A percentile compares a stretch with the other conserved stretches of the same genome.
Evolutionary conservation across 2,888 invertebrate species (phyloP).

Genomic region (Gandaritis pyraliata): DNA sequence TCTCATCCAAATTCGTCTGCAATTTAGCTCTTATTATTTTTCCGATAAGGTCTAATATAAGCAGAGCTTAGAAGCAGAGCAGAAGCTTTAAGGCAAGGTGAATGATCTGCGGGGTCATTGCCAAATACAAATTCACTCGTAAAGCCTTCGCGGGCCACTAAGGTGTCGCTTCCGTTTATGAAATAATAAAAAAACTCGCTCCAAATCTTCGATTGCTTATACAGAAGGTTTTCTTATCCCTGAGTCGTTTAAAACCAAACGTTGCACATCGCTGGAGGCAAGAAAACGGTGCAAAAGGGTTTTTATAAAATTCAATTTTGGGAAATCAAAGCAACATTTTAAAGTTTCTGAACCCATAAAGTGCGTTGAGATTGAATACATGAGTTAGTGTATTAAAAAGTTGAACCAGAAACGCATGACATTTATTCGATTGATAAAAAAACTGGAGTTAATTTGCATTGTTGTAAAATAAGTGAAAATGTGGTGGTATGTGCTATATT

Average conservation of each 20-base stretch:
- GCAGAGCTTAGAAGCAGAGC: slow-evolving; percentile 29
- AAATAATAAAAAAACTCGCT: slow-evolving; percentile 39
- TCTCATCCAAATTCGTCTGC: not conserved
- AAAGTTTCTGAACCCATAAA: slow-evolving; percentile 63
- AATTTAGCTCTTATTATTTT: slow-evolving; percentile 31
- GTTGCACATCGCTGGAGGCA: slow-evolving; percentile 11
- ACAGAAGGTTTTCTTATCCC: slow-evolving; percentile 22
- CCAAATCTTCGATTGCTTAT: slow-evolving; percentile 44
- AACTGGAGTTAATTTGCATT: not conserved
- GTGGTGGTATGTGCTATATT: slow-evolving; percentile 57
- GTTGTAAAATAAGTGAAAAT: slow-evolving; percentile 40
- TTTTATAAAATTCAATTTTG: slow-evolving; percentile 24
- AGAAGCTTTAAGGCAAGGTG: slow-evolving; percentile 53
- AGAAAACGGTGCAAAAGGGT: not conserved
- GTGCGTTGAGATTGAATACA: slow-evolving; percentile 66
- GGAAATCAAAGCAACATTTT: slow-evolving; percentile 63
- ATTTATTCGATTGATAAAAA: slow-evolving; percentile 48
- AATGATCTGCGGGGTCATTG: slow-evolving; percentile 79
- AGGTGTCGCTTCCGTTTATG: slow-evolving; percentile 61
- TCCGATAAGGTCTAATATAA: slow-evolving; percentile 27
- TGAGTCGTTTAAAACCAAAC: slow-evolving; percentile 15
- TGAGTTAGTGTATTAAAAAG: slow-evolving; percentile 78
- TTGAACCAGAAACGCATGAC: slow-evolving; percentile 63
- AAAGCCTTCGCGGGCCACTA: slow-evolving; percentile 66
- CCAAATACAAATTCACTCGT: slow-evolving; percentile 71